Base-by-base conservation (phyloP, 2,113 vertebrate species). In the Tragelaphus imberbis region DNA sequence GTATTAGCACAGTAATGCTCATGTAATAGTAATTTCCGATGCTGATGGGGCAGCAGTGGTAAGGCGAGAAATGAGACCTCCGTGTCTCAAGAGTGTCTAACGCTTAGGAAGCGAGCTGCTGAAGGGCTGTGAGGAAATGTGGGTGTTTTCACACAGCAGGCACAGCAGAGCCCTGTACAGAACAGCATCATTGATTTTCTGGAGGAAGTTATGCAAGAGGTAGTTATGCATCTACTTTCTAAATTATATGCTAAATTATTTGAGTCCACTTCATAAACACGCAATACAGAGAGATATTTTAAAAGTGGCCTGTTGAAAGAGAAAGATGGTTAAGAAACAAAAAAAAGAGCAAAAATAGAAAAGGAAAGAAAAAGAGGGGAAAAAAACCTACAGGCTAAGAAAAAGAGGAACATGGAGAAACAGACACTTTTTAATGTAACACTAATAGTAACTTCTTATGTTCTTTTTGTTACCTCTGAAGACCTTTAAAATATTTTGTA, bases 281-380 rank as follows among this genome's bases (percentile, higher is more conserved):
- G 14, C 51, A 82, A 11, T 59, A 49, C 14, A 33, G 56, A 88
- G 8, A 71, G 58, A 71, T 56, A 33, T 40, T 30, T 15, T 25
- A 77, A 85, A 94, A n/a, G 33, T 19, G 2, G 19, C 21, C n/a
- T 90, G 33, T 92, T 51, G 71, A 92, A 86, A 55, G 49, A 53
- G 63, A 86, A 23, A 75, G 28, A 53, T 56, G 28, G 6, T 51
- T 56, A 84, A 63, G 75, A 40, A 56, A 17, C 13, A 13, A 81
- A 63, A 82, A 82, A 92, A 51, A n/a, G 80, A 84, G 56, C 30
- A 58, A 81, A 95, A 91, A 51, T n/a, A 93, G 63, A 88, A 81
- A 95, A 86, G 47, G 25, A 81, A 79, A 87, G 30, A 7, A 84
- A 92, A 44, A 79, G 9, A 33, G 6, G 59, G 55, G 28, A 6